Evolutionary conservation across 2,797 vertebrate species (phyloP).

Genomic region (Onychomys leucogaster): DNA sequence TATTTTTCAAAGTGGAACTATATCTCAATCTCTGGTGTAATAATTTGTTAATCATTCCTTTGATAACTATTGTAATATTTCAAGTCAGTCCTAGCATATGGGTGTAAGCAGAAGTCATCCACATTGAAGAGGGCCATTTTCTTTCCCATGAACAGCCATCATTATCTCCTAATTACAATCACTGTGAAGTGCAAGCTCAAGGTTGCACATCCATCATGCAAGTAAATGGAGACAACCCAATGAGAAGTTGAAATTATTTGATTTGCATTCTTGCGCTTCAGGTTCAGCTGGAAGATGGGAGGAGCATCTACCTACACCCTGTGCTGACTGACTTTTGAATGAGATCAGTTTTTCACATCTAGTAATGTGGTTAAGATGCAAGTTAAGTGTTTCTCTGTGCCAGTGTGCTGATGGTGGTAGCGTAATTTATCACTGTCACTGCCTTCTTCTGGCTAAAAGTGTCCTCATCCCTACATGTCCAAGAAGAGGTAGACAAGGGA

Average conservation of each 20-base stretch:
- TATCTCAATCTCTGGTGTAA: constrained; percentile 1
- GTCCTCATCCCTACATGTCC: background rate
- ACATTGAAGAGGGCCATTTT: constrained; percentile 47
- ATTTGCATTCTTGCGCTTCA: background rate
- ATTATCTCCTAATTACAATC: constrained; percentile 60
- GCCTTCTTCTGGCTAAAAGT: background rate
- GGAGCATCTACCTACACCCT: background rate
- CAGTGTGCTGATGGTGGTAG: background rate
- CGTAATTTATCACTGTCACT: background rate
- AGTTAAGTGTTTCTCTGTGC: background rate
- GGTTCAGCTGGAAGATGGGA: background rate
- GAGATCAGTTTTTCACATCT: constrained; percentile 14
- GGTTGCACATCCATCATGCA: background rate
- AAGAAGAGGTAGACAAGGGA: background rate
- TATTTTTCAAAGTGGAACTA: constrained; percentile 31
- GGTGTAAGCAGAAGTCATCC: constrained; percentile 42
- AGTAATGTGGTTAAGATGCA: background rate
- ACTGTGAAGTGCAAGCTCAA: background rate
- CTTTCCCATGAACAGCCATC: constrained; percentile 6
- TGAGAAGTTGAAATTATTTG: background rate
- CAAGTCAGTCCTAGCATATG: background rate
- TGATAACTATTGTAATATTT: constrained; percentile 38
- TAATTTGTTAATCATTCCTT: constrained; percentile 42
- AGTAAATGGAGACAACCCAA: constrained; percentile 24
- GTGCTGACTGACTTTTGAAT: constrained; percentile 18